Evolutionary conservation across 2,797 vertebrate species (phyloP), one percentile per base, ranked within the genome.

Genomic region (Tragopan temminckii): DNA sequence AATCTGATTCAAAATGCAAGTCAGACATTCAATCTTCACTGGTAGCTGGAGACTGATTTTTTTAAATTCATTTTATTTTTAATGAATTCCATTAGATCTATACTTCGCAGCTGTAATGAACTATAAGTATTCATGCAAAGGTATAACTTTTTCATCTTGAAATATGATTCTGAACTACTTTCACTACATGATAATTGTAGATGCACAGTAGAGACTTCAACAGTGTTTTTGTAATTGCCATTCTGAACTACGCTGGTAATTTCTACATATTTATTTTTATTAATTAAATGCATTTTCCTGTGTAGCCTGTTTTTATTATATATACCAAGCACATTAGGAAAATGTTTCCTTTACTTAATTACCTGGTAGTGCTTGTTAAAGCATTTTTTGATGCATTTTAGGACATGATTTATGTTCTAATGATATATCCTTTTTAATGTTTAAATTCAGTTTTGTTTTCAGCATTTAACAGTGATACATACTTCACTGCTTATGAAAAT

Each of bases 91-190:
- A 29, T 67, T 36, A 77, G 61, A 67, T 79, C 66, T 81, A 7
- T 76, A 66, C 91, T 88, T 81, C 48, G 12, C 21, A 7, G 13
- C 29, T 61, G 53, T 70, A 91, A 74, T 80, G 70, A 77, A 33
- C 53, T 69, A 76, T 58, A 75, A 79, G 36, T 85, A 40, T 84
- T 76, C 15, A 29, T 90, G 20, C 85, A 61, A 74, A 80, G 40
- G n/a, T 67, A 77, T 88, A 91, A 63, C 88, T 61, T 24, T 91
- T 86, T 86, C 48, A 74, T 74, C 4, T 68, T 67, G 55, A 94
- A 80, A 64, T 86, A 70, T 16, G 52, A 75, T 70, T 93, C 46
- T 71, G 48, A 84, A 74, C 46, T 82, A 24, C 84, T 94, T 95
- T 94, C 86, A 55, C 46, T 68, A 38, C 29, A 13, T 72, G 36